Base-by-base conservation (phyloP, 2,797 vertebrate genomes). In the Tadarida brasiliensis region DNA sequence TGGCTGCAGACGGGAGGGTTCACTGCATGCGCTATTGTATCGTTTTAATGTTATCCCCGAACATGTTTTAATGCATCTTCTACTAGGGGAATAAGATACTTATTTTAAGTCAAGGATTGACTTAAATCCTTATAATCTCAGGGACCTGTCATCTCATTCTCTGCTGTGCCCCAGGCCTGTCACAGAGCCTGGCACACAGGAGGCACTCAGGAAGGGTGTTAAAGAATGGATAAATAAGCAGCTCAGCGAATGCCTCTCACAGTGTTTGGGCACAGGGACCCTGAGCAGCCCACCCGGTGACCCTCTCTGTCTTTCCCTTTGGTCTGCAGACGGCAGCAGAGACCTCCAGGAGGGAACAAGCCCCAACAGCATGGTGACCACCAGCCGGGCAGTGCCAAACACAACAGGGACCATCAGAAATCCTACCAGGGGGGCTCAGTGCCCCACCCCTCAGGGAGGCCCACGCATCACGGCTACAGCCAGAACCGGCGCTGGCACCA, bases 401-500 rank as follows among this genome's bases (percentile, higher is more conserved):
- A 98, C 98, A 99, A 96, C 99, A 98, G 98, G 93, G 99, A 98
- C 98, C 98, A 98, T 97, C 99, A 98, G 98, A 99, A 98, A 90
- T 98, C 99, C 95, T 99, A 98, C 98, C 99, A 98, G 98, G 99
- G 98, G 94, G 98, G 98, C 97, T 99, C 98, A 12, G 96, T 98
- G 78, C 97, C 99, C 47, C 98, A 99, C 87, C 93, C 98, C 95
- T 99, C 99, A 16, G 98, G 99, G 97, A 99, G 99, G 97, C 99
- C 99, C 7, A 99, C 99, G 61, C 99, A 99, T 98, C 99, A 99
- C 0, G 99, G 99, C 96, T 99, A 99, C 97, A 99, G 99, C 98
- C 99, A 99, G 98, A 99, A 99, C 98, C 99, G 99, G 68, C 99
- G 99, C 97, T 99, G 99, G 99, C 99, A 99, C 97, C 99, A 99